Evolutionary conservation across 2,797 vertebrate genomes (phyloP), one percentile per base, ranked within the genome.

Genomic region (Urophycis tenuis): DNA sequence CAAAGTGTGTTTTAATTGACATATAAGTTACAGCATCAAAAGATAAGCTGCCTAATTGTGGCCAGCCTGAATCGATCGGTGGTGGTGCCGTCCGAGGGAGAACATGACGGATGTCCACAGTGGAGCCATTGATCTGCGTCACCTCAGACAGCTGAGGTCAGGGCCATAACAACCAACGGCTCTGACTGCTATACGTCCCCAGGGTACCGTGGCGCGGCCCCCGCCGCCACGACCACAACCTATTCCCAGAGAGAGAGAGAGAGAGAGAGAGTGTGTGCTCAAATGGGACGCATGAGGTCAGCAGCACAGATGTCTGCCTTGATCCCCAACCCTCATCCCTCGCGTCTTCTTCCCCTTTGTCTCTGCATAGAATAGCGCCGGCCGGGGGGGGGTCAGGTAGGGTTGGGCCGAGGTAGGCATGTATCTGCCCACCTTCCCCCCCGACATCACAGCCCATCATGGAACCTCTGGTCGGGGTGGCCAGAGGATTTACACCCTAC

Each of bases 401-500:
- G 33, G 19, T 36, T 36, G 32, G 49, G 78, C 49, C 74, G 76
- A n/a, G 22, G 53, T 25, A 17, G 41, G 41, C 41, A 45, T 9
- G 8, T 25, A 74, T 77, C 73, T 69, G 71, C 53, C 34, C 45
- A 19, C 71, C 75, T 73, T 77, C 49, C 73, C 53, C 78, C 49
- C 73, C 53, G 19, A 31, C 33, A 19, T 17, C 74, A 39, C 9
- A 10, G 29, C 53, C 35, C 60, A 85, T 60, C 53, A 60, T 60
- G 74, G 73, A 85, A 70, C 77, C 82, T 69, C 49, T 69, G 35
- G 53, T 53, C 7, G 10, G 72, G 67, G n/a, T 39, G 33, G 25
- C 17, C 33, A 35, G 71, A 60, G 78, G 81, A 83, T 85, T 86
- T 81, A 80, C 77, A 77, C 41, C 64, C 74, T 49, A 41, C 49